These are phyloP conservation scores for Ctenodactylus gundi DNA, from an alignment of 2,113 vertebrate species.

Conservation along the genomic window DNA sequence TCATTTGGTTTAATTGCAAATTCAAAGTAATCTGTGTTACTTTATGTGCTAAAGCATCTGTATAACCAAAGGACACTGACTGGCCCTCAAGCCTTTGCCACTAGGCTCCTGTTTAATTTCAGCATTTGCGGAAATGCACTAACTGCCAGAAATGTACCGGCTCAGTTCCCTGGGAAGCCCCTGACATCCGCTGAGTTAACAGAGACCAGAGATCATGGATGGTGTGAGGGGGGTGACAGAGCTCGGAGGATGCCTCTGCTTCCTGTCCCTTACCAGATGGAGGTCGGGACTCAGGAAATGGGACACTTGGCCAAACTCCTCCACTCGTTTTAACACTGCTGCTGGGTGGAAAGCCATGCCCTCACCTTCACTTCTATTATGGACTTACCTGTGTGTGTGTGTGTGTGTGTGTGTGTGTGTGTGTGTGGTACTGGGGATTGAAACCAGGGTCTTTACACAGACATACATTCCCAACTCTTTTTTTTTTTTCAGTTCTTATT, in stretches of 20 bases:
- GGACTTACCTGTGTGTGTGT: too few relatives aligned
- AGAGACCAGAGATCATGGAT: too few relatives aligned
- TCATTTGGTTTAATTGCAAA: neutral
- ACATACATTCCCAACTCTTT: too few relatives aligned
- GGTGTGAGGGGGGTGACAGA: neutral
- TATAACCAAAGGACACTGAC: neutral
- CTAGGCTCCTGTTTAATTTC: neutral
- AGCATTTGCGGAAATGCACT: neutral
- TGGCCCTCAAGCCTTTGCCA: neutral
- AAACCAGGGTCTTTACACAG: too few relatives aligned
- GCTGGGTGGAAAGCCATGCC: too few relatives aligned
- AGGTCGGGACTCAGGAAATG: neutral
- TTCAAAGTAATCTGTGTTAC: neutral
- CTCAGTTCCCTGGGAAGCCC: neutral
- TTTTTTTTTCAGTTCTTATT: too few relatives aligned
- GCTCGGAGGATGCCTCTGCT: neutral
- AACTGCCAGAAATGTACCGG: neutral
- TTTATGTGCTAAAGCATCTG: neutral
- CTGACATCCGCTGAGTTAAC: too few relatives aligned
- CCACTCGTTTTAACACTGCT: too few relatives aligned
- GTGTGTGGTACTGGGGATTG: too few relatives aligned
- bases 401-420: too few relatives aligned
- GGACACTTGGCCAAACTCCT: neutral
- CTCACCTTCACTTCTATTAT: neutral
- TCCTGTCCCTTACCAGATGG: neutral